phyloP scores from a whole-genome alignment of 2,797 vertebrate genomes.

The Chelidonichthys spinosus region DNA sequence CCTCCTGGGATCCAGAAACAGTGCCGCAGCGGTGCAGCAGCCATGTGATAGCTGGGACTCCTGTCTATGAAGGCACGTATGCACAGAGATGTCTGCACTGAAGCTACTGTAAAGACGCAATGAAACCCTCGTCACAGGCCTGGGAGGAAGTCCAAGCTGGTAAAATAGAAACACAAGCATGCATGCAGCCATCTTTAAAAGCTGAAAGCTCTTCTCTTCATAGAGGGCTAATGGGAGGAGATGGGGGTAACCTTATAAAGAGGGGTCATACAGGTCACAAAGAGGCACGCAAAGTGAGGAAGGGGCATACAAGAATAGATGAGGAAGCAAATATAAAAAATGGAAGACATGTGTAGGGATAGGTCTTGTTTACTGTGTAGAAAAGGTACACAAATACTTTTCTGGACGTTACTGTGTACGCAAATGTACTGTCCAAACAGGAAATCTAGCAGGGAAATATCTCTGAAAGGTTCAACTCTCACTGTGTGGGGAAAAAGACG shows the following conservation, averaged over 20 bases:
- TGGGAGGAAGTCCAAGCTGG: constrained; percentile 25
- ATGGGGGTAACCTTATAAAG: constrained; percentile 56
- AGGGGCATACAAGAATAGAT: neutral
- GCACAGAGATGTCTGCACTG: constrained; percentile 16
- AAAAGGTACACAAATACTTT: constrained; percentile 45
- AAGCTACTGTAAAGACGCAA: constrained; percentile 8
- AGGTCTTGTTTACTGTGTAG: constrained; percentile 11
- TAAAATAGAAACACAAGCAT: constrained; percentile 34
- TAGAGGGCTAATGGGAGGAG: constrained; percentile 55
- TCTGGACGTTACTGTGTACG: constrained; percentile 6
- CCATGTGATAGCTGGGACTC: constrained; percentile 53
- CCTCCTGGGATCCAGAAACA: constrained; percentile 63
- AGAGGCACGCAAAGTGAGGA: neutral
- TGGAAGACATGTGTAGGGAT: neutral
- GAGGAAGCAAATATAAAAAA: constrained; percentile 11
- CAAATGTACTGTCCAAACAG: constrained; percentile 7
- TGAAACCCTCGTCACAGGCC: constrained; percentile 26
- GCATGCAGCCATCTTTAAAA: constrained; percentile 32
- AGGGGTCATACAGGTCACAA: constrained; percentile 32
- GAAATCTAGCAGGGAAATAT: constrained; percentile 15
- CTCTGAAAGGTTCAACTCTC: neutral
- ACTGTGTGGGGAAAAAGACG: neutral
- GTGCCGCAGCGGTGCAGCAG: constrained; percentile 70
- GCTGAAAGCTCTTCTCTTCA: constrained; percentile 37
- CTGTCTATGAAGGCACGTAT: constrained; percentile 19